phyloP scores from a whole-genome alignment of 2,888 invertebrate species.

The Pammene aurita region DNA sequence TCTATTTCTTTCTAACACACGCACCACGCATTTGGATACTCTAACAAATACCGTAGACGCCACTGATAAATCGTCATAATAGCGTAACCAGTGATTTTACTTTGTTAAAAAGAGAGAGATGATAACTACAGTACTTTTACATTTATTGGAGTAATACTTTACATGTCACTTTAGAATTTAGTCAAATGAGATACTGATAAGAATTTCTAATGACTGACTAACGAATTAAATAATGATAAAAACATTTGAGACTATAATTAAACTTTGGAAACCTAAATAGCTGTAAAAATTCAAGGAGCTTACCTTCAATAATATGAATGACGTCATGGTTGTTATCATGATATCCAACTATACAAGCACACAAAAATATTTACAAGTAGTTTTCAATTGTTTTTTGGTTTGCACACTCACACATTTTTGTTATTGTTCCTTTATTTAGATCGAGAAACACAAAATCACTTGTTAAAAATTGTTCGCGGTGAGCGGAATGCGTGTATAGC shows the following conservation, averaged over 20 bases:
- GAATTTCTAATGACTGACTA: constrained; percentile 51
- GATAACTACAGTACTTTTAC: constrained; percentile 42
- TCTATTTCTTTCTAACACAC: constrained; percentile 72
- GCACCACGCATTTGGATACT: constrained; percentile 48
- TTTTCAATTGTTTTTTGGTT: constrained; percentile 56
- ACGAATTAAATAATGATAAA: constrained; percentile 29
- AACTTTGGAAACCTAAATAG: constrained; percentile 2
- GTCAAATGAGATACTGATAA: constrained; percentile 76
- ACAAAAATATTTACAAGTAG: constrained; percentile 69
- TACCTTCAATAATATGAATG: constrained; percentile 82
- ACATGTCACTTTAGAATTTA: constrained; percentile 70
- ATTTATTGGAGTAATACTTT: constrained; percentile 54
- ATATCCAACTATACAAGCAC: constrained; percentile 72
- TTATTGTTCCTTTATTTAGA: constrained; percentile 50
- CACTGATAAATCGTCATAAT: constrained; percentile 46
- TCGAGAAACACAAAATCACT: constrained; percentile 56
- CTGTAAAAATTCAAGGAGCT: constrained; percentile 47
- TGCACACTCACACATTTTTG: constrained; percentile 64
- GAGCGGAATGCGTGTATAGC: constrained; percentile 69
- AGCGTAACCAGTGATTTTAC: constrained; percentile 16
- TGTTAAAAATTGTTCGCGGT: constrained; percentile 61
- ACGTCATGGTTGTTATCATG: constrained; percentile 84
- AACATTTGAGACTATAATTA: constrained; percentile 8
- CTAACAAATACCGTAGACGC: constrained; percentile 46
- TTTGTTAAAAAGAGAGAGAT: constrained; percentile 60